These are phyloP conservation scores for Polyergus mexicanus DNA, from an alignment of 1,140 invertebrate species.

Conservation along the genomic window DNA sequence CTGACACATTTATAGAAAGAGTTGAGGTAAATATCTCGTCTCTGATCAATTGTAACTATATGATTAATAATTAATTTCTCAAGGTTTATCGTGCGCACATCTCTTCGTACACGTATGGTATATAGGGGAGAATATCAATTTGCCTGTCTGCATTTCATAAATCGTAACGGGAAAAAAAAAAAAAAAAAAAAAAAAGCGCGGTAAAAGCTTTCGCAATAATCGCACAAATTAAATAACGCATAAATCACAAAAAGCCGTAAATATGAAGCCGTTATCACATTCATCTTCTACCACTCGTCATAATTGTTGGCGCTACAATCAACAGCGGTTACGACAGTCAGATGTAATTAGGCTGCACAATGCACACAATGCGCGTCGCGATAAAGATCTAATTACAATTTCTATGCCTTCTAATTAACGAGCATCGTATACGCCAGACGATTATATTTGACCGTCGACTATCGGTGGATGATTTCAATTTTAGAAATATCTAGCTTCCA, in stretches of 20 bases:
- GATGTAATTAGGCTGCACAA: slow-evolving; percentile 63
- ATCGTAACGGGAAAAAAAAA: not conserved
- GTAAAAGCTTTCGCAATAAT: slow-evolving; percentile 37
- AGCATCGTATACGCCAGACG: slow-evolving; percentile 2
- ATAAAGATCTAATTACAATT: slow-evolving; percentile 67
- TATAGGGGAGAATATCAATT: slow-evolving; percentile 26
- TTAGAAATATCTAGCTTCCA: not conserved
- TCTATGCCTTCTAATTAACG: slow-evolving; percentile 67
- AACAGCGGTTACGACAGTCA: slow-evolving; percentile 47
- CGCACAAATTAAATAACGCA: slow-evolving; percentile 40
- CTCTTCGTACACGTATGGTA: not conserved
- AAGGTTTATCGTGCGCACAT: not conserved
- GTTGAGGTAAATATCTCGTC: not conserved
- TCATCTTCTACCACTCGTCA: slow-evolving; percentile 54
- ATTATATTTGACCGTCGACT: slow-evolving; percentile 33
- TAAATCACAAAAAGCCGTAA: slow-evolving; percentile 49
- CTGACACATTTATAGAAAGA: not conserved
- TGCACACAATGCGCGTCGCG: slow-evolving; percentile 34
- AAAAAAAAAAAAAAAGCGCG: not conserved
- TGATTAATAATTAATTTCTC: slow-evolving; percentile 9
- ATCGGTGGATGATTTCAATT: not conserved
- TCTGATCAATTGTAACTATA: not conserved
- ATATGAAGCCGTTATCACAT: slow-evolving; percentile 53
- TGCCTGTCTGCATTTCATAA: slow-evolving; percentile 13
- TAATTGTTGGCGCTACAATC: slow-evolving; percentile 53